Evolutionary conservation across 2,888 invertebrate genomes (phyloP).

Genomic region (Nomada fucata): DNA sequence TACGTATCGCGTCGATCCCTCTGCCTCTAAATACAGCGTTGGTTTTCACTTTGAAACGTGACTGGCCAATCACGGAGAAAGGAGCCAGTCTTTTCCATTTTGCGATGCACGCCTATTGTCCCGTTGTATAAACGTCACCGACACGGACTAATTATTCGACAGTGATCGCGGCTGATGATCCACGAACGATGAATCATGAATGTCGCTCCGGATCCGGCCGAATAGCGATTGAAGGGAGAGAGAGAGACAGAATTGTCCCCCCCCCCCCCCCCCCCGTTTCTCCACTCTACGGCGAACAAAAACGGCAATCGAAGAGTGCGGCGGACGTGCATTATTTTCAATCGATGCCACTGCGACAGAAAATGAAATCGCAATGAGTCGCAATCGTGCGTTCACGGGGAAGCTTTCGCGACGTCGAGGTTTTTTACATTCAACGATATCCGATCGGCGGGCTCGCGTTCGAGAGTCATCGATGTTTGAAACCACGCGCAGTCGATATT

Average conservation of each 20-base stretch:
- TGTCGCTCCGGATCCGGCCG: neutral
- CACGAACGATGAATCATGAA: constrained; percentile 15
- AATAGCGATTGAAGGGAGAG: neutral
- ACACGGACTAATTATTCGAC: constrained; percentile 44
- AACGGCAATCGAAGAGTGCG: no score
- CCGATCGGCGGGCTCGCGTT: constrained; percentile 30
- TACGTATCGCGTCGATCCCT: constrained; percentile 9
- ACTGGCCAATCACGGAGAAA: constrained; percentile 39
- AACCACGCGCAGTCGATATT: constrained; percentile 30
- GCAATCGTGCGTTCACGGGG: no score
- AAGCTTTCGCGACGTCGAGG: constrained; percentile 12
- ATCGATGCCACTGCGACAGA: constrained; percentile 19
- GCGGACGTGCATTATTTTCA: constrained; percentile 23
- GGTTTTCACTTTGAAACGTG: constrained; percentile 3
- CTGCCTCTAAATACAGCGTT: constrained; percentile 29
- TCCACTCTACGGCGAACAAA: no score
- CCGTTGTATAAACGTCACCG: constrained; percentile 23
- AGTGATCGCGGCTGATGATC: constrained; percentile 19
- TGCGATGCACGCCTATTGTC: constrained; percentile 37
- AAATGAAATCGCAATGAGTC: constrained; percentile 42
- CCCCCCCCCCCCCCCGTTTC: neutral
- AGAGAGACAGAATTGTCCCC: neutral
- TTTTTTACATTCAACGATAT: constrained; percentile 19
- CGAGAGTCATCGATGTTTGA: constrained; percentile 39
- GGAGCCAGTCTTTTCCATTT: constrained; percentile 8